Evolutionary conservation across 2,888 invertebrate genomes (phyloP).

Genomic region (Apantesis nais): DNA sequence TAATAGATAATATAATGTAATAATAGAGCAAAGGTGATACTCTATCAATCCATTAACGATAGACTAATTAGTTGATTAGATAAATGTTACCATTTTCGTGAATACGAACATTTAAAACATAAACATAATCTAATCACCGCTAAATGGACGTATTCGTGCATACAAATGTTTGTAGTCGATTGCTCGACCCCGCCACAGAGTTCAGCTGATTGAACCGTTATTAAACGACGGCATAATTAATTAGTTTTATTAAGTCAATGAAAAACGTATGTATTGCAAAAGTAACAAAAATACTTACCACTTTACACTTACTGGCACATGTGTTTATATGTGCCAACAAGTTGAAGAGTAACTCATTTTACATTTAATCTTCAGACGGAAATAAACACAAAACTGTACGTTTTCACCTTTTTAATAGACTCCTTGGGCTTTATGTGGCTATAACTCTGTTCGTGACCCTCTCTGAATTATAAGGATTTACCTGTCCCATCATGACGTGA

Average conservation of each 20-base stretch:
- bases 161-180: background rate
- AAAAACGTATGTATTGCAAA: background rate
- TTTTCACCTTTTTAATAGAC: constrained; percentile 36
- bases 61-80: background rate
- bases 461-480: constrained; percentile 52
- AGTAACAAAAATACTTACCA: background rate
- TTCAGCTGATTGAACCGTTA: background rate
- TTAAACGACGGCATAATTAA: background rate
- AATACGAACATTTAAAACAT: background rate
- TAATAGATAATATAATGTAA: too few relatives aligned
- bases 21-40: too few relatives aligned
- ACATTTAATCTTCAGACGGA: background rate
- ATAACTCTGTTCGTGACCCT: constrained; percentile 42
- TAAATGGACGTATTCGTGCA: background rate
- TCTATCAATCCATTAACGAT: too few relatives aligned
- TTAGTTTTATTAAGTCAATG: background rate
- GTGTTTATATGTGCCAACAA: too few relatives aligned
- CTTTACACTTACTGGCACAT: too few relatives aligned
- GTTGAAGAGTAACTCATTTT: background rate
- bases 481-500: constrained; percentile 51
- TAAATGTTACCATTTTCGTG: background rate
- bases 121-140: background rate
- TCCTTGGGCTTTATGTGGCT: constrained; percentile 40
- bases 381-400: constrained; percentile 35
- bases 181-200: background rate